phyloP scores from a whole-genome alignment of 2,113 vertebrate genomes.

The Marmota monax region DNA sequence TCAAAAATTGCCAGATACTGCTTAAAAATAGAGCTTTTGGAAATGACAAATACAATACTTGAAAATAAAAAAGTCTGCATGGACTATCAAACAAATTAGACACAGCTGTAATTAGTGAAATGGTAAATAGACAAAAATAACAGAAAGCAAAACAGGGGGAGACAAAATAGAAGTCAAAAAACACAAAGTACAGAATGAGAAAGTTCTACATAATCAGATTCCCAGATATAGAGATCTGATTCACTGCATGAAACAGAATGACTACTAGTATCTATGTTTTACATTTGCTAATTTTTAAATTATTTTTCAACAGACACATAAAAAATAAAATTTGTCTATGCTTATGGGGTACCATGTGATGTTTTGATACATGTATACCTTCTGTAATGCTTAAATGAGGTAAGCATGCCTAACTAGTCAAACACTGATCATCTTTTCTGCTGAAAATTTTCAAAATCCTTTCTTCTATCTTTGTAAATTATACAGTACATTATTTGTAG shows the following conservation, averaged over 20 bases:
- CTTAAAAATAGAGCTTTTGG: conserved; percentile 21
- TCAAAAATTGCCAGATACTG: neutral
- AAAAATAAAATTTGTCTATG: neutral
- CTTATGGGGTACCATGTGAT: neutral
- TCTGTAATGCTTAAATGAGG: neutral
- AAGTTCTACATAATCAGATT: neutral
- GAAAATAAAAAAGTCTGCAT: neutral
- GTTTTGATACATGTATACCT: neutral
- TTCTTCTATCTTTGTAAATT: neutral
- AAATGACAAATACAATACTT: neutral
- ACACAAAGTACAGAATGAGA: neutral
- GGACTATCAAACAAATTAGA: conserved; percentile 19
- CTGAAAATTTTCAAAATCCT: neutral
- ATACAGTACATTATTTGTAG: neutral
- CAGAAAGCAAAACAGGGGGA: neutral
- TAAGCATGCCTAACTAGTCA: neutral
- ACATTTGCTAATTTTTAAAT: neutral
- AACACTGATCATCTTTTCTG: neutral
- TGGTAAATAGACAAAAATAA: neutral
- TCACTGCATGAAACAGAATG: neutral
- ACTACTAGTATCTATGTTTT: neutral
- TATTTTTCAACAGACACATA: neutral
- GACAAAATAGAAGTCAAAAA: conserved; percentile 30
- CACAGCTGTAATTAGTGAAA: neutral
- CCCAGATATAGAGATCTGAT: neutral